Conservation (phyloP, 2,797 vertebrate genomes). For the Ctenochaetus hawaiiensis region DNA sequence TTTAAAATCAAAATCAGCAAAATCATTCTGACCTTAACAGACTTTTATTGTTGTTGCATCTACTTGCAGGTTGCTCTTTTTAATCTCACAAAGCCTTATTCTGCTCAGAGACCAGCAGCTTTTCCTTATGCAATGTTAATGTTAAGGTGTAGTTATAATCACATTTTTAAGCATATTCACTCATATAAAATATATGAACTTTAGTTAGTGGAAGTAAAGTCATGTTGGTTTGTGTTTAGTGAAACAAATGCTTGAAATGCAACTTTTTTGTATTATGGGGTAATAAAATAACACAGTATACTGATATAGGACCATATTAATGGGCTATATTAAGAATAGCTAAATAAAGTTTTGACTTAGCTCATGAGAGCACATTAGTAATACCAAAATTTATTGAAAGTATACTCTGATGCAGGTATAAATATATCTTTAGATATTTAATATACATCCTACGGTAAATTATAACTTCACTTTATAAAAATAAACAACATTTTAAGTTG, state of each 20-base stretch:
- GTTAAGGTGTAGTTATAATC: background rate
- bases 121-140: conserved; percentile 1
- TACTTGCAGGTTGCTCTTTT: conserved; percentile 16
- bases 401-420: background rate
- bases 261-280: background rate
- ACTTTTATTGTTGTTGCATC: conserved; percentile 7
- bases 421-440: background rate
- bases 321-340: background rate
- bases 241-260: background rate
- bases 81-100: conserved; percentile 15
- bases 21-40: background rate
- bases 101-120: background rate
- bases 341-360: background rate
- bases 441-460: background rate
- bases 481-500: conserved; percentile 11
- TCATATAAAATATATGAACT: background rate
- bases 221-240: background rate
- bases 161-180: background rate
- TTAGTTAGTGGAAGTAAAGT: background rate
- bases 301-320: background rate
- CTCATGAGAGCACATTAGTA: background rate
- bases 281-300: background rate
- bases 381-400: background rate
- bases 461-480: background rate
- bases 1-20: conserved; percentile 38